phyloP scores from a whole-genome alignment of 2,113 vertebrate species.

The Pteruthius melanotis region DNA sequence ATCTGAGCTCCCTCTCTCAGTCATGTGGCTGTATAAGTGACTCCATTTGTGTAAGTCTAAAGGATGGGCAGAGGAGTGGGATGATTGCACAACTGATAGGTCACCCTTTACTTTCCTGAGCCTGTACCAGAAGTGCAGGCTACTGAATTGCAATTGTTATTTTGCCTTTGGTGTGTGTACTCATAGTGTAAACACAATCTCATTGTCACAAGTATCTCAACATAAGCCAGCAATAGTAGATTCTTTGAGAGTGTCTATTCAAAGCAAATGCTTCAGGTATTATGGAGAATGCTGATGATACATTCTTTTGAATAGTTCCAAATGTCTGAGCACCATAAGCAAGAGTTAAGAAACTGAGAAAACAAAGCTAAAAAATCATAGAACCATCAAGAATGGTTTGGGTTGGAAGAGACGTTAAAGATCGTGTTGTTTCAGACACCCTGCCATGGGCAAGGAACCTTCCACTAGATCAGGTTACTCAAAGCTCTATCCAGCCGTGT shows the following conservation, averaged over 20 bases:
- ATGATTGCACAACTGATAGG: background rate
- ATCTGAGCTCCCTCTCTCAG: background rate
- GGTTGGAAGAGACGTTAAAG: background rate
- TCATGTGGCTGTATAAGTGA: background rate
- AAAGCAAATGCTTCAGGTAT: conserved; percentile 64
- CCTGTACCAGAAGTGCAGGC: background rate
- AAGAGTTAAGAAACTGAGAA: background rate
- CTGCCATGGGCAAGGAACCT: background rate
- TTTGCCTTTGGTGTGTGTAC: background rate
- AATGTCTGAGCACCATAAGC: conserved; percentile 45
- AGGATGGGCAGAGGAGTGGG: background rate
- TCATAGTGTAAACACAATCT: background rate
- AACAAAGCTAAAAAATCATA: conserved; percentile 13
- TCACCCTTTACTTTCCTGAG: background rate
- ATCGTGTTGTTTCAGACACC: background rate
- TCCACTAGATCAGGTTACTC: background rate
- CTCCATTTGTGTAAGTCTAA: background rate
- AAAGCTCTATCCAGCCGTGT: background rate
- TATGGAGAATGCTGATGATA: conserved; percentile 31
- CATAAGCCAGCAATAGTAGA: background rate
- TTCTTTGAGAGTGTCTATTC: conserved; percentile 40
- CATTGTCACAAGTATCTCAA: conserved; percentile 33
- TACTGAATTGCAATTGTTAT: background rate
- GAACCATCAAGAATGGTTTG: background rate
- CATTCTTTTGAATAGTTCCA: conserved; percentile 65